Evolutionary conservation across 2,113 vertebrate genomes (phyloP).

Genomic region (Tyrannus savana): DNA sequence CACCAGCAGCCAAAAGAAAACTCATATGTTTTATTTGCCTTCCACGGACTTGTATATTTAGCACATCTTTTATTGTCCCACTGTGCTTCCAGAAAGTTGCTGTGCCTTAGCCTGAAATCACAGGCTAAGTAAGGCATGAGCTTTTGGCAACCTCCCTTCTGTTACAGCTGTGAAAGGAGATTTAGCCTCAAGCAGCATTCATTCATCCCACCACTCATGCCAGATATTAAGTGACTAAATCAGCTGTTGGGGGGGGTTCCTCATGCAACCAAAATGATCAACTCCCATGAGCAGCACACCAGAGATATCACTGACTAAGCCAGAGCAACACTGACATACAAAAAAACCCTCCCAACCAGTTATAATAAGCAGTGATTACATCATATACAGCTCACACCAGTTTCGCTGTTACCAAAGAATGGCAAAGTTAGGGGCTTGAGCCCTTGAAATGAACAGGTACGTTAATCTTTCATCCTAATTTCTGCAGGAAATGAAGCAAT

Average conservation of each 20-base stretch:
- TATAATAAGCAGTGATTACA: neutral
- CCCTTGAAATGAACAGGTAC: neutral
- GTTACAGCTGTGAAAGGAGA: constrained; percentile 33
- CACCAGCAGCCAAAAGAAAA: neutral
- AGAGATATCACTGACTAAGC: neutral
- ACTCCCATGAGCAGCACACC: neutral
- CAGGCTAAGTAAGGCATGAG: neutral
- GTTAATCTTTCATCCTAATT: neutral
- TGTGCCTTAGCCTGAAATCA: neutral
- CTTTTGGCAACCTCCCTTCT: constrained; percentile 26
- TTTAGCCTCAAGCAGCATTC: neutral
- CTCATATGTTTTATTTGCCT: constrained; percentile 32
- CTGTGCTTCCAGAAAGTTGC: neutral
- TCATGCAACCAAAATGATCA: neutral
- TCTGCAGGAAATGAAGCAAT: neutral
- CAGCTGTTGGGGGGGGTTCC: neutral
- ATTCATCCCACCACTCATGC: neutral
- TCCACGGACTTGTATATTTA: constrained; percentile 30
- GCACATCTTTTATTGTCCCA: constrained; percentile 48
- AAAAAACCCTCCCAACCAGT: neutral
- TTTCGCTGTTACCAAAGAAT: neutral
- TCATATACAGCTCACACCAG: neutral
- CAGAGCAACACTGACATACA: neutral
- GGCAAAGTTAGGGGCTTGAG: neutral
- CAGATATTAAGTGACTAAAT: neutral